Evolutionary conservation across 1,140 invertebrate species (phyloP).

Genomic region (Arion vulgaris): DNA sequence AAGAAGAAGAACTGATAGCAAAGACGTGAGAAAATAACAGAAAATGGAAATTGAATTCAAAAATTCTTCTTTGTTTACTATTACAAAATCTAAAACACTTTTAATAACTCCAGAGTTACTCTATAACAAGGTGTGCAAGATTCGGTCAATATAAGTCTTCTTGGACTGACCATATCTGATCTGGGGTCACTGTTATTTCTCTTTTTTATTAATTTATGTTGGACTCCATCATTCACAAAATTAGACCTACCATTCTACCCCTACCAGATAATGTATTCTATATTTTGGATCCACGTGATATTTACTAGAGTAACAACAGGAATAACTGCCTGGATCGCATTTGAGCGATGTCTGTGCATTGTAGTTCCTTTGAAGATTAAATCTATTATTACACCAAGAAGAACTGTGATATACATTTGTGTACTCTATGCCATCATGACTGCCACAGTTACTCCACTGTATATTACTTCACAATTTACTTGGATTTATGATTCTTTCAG

Average conservation of each 20-base stretch:
- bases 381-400: not conserved
- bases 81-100: too few relatives aligned
- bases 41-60: too few relatives aligned
- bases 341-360: not conserved
- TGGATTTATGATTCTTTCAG: not conserved
- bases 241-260: conserved; percentile 2
- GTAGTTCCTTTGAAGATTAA: not conserved
- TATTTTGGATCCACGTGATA: too few relatives aligned
- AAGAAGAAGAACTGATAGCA: too few relatives aligned
- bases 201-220: not conserved
- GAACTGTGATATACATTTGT: not conserved
- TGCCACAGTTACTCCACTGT: not conserved
- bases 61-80: too few relatives aligned
- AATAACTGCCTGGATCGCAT: not conserved
- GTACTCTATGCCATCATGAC: not conserved
- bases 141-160: too few relatives aligned
- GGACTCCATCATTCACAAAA: not conserved
- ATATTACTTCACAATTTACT: not conserved
- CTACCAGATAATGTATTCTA: not conserved
- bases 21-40: too few relatives aligned
- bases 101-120: too few relatives aligned
- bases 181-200: not conserved
- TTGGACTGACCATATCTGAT: not conserved
- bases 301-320: not conserved
- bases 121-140: too few relatives aligned